phyloP scores from a whole-genome alignment of 2,113 vertebrate genomes.

The Brachirus orientalis region DNA sequence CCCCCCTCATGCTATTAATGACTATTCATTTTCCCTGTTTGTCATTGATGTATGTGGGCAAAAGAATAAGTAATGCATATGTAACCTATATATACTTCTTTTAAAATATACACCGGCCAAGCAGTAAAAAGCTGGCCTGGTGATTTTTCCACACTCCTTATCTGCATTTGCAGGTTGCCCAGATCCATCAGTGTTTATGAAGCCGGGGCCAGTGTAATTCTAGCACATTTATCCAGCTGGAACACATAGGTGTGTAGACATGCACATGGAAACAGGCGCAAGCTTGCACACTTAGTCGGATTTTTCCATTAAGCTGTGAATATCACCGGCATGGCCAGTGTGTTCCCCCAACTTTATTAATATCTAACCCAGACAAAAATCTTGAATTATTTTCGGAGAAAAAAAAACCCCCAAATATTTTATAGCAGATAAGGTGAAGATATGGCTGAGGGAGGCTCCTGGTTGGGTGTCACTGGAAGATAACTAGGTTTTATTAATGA shows the following conservation, averaged over 20 bases:
- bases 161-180: slow-evolving; percentile 95
- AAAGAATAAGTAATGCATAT: slow-evolving; percentile 85
- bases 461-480: slow-evolving; percentile 86
- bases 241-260: slow-evolving; percentile 66
- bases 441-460: slow-evolving; percentile 82
- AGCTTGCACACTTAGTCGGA: slow-evolving; percentile 62
- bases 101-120: slow-evolving; percentile 87
- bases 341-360: slow-evolving; percentile 74
- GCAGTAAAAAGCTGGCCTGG: slow-evolving; percentile 76
- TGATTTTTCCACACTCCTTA: slow-evolving; percentile 87
- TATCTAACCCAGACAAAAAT: slow-evolving; percentile 84
- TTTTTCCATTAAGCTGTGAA: slow-evolving; percentile 75
- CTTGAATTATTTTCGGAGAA: slow-evolving; percentile 87
- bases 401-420: slow-evolving; percentile 92
- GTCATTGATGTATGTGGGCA: slow-evolving; percentile 90
- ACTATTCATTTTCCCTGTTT: slow-evolving; percentile 80
- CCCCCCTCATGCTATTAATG: slow-evolving; percentile 68
- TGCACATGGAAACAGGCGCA: slow-evolving; percentile 55
- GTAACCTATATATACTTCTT: slow-evolving; percentile 82
- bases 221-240: slow-evolving; percentile 75
- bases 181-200: slow-evolving; percentile 91
- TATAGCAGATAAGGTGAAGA: slow-evolving; percentile 90
- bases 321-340: slow-evolving; percentile 61
- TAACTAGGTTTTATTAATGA: slow-evolving; percentile 99
- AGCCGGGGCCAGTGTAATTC: slow-evolving; percentile 82